Evolutionary conservation across 2,888 invertebrate genomes (phyloP), one percentile per base, ranked within the genome.

Genomic region (Sarcophaga rosellei): DNA sequence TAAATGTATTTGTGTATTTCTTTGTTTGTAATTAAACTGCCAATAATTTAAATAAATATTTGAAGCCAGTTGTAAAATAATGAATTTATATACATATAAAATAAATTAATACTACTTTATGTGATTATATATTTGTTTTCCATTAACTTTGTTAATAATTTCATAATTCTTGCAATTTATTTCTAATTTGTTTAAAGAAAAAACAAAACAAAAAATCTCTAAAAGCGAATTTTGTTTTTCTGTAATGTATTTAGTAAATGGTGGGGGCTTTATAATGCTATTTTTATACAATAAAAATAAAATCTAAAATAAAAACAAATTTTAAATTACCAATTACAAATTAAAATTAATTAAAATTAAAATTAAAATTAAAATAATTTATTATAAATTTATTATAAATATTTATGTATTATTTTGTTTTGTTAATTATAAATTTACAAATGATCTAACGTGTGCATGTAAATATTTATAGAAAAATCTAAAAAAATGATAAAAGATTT

Each of bases 21-120:
- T 35, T 35, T 35, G 35, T 35, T 35, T 61, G 68, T 89, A 90
- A 89, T 89, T 89, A 89, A 90, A 90, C 91, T 91, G 91, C 91
- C 91, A 91, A 91, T 91, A 90, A 89, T 89, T 69, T 59, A 59
- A 72, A 70, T 35, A 17, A 63, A 57, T 70, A 5, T 53, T 70
- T 47, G 69, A 70, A 81, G 81, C 63, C 63, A 70, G 59, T 74
- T 74, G 35, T 65, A 65, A 90, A 68, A 89, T 90, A 72, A 62
- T 65, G 53, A 75, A 65, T 63, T 73, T 62, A 62, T 78, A 59
- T 78, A 59, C 44, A 59, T 44, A 73, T 62, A 25, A 20, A 12
- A 69, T 63, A 69, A 62, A 17, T 81, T 53, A 69, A 63, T 61
- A 65, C 73, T 77, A 80, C 69, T 65, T 66, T 73, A 77, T 86